Base-by-base conservation (phyloP, 2,888 invertebrate genomes). In the Melieria omissa region DNA sequence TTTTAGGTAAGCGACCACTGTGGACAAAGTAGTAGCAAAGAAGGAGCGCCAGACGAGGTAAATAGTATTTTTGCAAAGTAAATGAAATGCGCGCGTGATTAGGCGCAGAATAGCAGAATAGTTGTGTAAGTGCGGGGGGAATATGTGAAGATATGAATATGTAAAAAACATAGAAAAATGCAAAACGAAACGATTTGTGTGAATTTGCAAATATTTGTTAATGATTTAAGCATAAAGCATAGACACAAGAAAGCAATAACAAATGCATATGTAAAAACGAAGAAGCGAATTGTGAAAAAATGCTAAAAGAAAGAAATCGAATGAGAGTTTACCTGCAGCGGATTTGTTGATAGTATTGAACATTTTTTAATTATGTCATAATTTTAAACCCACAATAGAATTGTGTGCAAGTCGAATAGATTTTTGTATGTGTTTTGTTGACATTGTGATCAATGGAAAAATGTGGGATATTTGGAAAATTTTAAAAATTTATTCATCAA, bases 201-300 rank as follows among this genome's bases (percentile, higher is more conserved):
- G 2, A 29, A 10, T 55, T 55, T 44, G 29, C 5, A 57, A 55
- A 57, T 66, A 65, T 46, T 55, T 29, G 54, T 44, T 9, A 52
- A n/a, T 8, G 10, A 29, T 29, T 1, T 52, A 52, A 52, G 52
- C 52, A 9, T 6, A 66, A 41, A 14, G 29, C 8, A 60, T 9
- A 44, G 4, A 62, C 42, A 42, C 16, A 2, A 47, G 66, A 71
- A 71, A 71, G 71, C 71, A 70, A 73, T 70, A 73, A n/a, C 4
- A 66, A 66, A 73, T 63, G 52, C 66, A 73, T 63, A 63, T 63
- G 63, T 63, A 49, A 6, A n/a, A 52, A 52, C 52, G 14, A 12
- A 52, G 14, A 52, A 52, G 12, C 12, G 14, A 52, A 52, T n/a
- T 52, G 10, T 49, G 12, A 10, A 6, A n/a, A n/a, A 12, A 52